A percentile compares a stretch with the other conserved stretches of the same genome.
Conservation (phyloP, 2,797 vertebrate species). For the Leuciscus waleckii region DNA sequence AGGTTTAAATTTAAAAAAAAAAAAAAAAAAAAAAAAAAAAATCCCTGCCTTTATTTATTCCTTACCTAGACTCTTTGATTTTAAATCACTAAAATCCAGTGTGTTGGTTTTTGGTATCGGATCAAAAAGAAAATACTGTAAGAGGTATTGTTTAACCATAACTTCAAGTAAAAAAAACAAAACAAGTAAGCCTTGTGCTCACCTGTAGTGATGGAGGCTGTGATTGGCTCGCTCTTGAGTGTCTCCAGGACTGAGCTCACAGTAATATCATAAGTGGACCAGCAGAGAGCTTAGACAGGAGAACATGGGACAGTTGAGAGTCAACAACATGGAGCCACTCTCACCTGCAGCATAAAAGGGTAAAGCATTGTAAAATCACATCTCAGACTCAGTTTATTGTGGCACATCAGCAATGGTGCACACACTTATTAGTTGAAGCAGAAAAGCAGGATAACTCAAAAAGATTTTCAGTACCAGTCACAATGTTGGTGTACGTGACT, state of each 20-base stretch:
- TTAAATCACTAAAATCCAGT: background rate
- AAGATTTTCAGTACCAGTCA: conserved; percentile 75
- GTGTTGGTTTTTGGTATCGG: background rate
- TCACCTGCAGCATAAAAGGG: conserved; percentile 76
- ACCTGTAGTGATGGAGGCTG: conserved; percentile 84
- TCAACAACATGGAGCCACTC: conserved; percentile 76
- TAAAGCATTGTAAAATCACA: background rate
- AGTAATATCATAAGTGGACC: conserved; percentile 80
- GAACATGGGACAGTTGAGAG: conserved; percentile 70
- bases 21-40: too few species aligned
- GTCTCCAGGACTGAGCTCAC: conserved; percentile 74
- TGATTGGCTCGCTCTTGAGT: conserved; percentile 81
- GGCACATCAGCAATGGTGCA: background rate
- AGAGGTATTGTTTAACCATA: background rate
- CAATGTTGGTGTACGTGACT: conserved; percentile 83
- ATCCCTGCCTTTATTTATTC: background rate
- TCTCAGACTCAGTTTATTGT: background rate
- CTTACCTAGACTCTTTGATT: background rate
- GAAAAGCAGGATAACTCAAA: background rate
- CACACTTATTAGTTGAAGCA: background rate
- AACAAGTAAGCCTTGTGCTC: background rate
- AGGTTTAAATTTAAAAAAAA: too few species aligned
- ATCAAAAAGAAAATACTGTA: background rate
- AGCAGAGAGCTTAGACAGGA: conserved; percentile 76
- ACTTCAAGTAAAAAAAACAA: background rate